Evolutionary conservation across 2,888 invertebrate species (phyloP).

Genomic region (Ashinkailepas kermadecensis): DNA sequence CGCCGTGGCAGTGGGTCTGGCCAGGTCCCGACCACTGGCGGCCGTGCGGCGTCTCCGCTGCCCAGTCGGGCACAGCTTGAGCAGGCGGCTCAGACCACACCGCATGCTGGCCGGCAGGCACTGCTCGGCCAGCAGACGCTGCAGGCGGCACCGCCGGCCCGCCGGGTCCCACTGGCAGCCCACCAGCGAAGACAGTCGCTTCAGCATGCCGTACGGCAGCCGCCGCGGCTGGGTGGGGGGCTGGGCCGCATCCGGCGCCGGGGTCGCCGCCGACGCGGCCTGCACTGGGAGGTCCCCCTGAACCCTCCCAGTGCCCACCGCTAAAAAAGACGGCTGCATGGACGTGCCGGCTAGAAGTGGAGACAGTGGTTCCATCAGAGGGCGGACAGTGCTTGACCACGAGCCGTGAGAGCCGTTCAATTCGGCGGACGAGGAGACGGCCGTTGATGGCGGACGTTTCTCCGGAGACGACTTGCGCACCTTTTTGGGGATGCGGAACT

Average conservation of each 20-base stretch:
- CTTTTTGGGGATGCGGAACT: slow-evolving; percentile 11
- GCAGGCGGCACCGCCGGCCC: background rate
- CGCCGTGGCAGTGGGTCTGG: background rate
- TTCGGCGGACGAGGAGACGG: background rate
- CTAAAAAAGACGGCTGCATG: slow-evolving; percentile 5
- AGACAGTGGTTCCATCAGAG: background rate
- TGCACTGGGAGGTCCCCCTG: slow-evolving; percentile 13
- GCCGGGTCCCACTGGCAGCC: background rate
- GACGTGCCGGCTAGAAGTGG: background rate
- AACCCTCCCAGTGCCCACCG: slow-evolving; percentile 11
- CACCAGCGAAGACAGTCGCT: background rate
- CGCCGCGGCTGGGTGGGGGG: background rate
- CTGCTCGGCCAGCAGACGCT: background rate
- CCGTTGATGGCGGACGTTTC: background rate
- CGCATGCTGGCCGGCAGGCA: background rate
- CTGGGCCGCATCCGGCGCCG: background rate
- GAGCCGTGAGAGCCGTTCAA: slow-evolving; percentile 4
- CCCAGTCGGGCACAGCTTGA: background rate
- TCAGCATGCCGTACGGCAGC: background rate
- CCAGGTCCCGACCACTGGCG: background rate
- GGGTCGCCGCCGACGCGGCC: background rate
- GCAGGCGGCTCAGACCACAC: background rate
- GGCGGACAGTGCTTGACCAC: background rate
- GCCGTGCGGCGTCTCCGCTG: background rate
- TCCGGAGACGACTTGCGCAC: background rate